Evolutionary conservation across 2,797 vertebrate genomes (phyloP).

Genomic region (Echeneis naucrates): DNA sequence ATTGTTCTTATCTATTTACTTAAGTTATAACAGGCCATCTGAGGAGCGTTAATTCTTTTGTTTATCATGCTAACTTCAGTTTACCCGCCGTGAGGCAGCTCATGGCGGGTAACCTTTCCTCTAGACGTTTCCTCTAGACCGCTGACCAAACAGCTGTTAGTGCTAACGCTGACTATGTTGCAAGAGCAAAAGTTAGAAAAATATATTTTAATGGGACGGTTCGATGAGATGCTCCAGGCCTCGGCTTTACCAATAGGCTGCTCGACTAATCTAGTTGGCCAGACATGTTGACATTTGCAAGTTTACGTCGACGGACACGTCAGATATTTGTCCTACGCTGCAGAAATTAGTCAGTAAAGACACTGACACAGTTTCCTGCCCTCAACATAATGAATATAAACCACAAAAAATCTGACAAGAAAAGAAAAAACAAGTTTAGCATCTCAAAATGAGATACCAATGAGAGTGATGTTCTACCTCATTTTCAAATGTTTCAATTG

Average conservation of each 20-base stretch:
- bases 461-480: not conserved
- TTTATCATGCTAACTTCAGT: too few relatives aligned
- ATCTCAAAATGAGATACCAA: slow-evolving; percentile 30
- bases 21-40: too few relatives aligned
- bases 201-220: too few relatives aligned
- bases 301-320: not conserved
- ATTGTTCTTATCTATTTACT: not conserved
- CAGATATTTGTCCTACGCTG: not conserved
- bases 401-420: not conserved
- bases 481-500: slow-evolving; percentile 20
- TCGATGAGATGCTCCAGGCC: not conserved
- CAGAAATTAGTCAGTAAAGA: slow-evolving; percentile 11
- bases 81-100: too few relatives aligned
- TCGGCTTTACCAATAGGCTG: not conserved
- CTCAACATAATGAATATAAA: not conserved
- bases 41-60: too few relatives aligned
- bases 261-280: not conserved
- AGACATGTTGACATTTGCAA: not conserved
- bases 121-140: too few relatives aligned
- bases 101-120: too few relatives aligned
- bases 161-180: too few relatives aligned
- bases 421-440: slow-evolving; percentile 1
- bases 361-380: not conserved
- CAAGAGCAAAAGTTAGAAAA: too few relatives aligned
- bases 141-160: too few relatives aligned